Percentiles rank a stretch among this genome's conserved stretches.
Conservation (phyloP, 2,113 vertebrate species). For the Zosterops borbonicus region DNA sequence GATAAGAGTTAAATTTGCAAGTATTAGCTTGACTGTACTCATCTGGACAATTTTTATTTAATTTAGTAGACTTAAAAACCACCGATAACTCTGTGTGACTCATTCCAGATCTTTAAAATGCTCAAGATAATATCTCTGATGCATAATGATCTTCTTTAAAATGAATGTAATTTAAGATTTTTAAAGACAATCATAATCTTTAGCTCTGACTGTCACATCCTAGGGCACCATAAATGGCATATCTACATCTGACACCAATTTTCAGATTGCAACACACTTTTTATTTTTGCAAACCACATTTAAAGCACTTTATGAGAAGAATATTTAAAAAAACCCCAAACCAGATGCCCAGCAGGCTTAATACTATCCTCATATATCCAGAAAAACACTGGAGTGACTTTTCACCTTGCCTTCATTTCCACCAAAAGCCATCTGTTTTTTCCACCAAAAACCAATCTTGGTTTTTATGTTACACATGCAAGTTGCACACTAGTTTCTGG, state of each 20-base stretch:
- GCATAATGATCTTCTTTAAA: neutral
- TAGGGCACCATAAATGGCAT: neutral
- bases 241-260: neutral
- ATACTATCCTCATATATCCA: neutral
- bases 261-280: neutral
- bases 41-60: neutral
- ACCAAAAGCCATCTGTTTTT: neutral
- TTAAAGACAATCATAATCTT: neutral
- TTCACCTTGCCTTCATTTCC: neutral
- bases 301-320: neutral
- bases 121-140: neutral
- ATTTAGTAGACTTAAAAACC: neutral
- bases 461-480: neutral
- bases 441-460: neutral
- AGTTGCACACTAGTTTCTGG: neutral
- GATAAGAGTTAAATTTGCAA: neutral
- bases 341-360: neutral
- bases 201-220: neutral
- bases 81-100: neutral
- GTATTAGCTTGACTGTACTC: neutral
- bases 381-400: neutral
- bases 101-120: neutral
- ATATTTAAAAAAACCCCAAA: rapidly evolving
- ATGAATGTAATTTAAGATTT: neutral
- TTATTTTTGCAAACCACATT: neutral